Evolutionary conservation across 2,888 invertebrate species (phyloP).

Genomic region (Gandaritis pyraliata): DNA sequence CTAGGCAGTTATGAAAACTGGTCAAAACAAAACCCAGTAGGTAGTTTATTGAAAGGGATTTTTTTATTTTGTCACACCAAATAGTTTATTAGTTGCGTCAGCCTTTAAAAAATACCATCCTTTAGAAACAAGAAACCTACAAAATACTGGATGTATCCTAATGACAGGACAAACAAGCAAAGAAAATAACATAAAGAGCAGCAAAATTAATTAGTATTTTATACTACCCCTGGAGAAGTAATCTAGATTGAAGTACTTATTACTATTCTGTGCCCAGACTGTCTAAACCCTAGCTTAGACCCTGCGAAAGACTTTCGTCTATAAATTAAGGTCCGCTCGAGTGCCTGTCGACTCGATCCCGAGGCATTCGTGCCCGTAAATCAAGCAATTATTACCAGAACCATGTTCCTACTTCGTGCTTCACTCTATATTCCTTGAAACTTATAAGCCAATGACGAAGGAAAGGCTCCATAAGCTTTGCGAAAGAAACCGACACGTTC

Average conservation of each 20-base stretch:
- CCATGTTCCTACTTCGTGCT: slow-evolving; percentile 45
- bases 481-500: too few relatives aligned
- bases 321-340: slow-evolving; percentile 47
- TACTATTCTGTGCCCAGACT: too few relatives aligned
- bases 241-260: background rate
- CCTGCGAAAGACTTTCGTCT: slow-evolving; percentile 25
- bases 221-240: background rate
- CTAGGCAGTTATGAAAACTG: background rate
- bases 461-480: background rate
- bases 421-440: slow-evolving; percentile 23
- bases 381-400: slow-evolving; percentile 55
- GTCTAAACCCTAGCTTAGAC: slow-evolving; percentile 4
- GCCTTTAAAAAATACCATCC: too few relatives aligned
- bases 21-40: background rate
- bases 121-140: too few relatives aligned
- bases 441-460: background rate
- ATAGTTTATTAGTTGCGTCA: too few relatives aligned
- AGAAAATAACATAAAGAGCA: too few relatives aligned
- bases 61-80: too few relatives aligned
- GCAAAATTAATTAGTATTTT: background rate
- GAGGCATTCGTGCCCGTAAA: slow-evolving; percentile 53
- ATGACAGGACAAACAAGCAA: background rate
- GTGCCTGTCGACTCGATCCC: slow-evolving; percentile 58
- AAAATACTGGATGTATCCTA: too few relatives aligned
- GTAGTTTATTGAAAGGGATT: too few relatives aligned